phyloP scores from a whole-genome alignment of 2,113 vertebrate species.

The Phylloscopus trochiloides region DNA sequence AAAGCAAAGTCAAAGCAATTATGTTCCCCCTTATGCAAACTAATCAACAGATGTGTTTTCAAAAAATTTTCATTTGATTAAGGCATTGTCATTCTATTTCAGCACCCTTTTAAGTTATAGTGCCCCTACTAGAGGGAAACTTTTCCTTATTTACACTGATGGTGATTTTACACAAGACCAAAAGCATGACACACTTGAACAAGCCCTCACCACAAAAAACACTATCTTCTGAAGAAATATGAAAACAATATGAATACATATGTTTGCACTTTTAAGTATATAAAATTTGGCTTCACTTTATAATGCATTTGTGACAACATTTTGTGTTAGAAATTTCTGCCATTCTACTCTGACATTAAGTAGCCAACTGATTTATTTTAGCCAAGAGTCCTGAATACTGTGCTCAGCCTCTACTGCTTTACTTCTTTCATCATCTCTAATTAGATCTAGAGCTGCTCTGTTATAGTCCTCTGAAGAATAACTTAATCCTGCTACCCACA shows the following conservation, averaged over 20 bases:
- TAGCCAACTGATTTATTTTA: not conserved
- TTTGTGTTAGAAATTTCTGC: not conserved
- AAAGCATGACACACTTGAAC: not conserved
- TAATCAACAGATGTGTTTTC: not conserved
- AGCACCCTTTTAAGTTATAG: not conserved
- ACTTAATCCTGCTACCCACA: not conserved
- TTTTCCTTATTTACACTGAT: not conserved
- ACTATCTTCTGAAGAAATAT: not conserved
- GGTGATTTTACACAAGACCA: not conserved
- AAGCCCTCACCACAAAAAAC: not conserved
- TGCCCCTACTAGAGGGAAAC: not conserved
- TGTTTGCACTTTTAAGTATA: rapidly evolving
- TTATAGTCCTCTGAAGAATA: not conserved
- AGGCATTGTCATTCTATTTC: not conserved
- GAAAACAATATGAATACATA: not conserved
- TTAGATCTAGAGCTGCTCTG: not conserved
- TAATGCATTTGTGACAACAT: not conserved
- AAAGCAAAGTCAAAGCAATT: not conserved
- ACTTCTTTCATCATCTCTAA: not conserved
- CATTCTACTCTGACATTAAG: not conserved
- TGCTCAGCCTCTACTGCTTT: not conserved
- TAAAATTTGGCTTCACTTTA: not conserved
- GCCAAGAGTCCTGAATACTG: not conserved
- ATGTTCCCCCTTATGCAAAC: not conserved
- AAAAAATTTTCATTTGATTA: not conserved